Base-by-base conservation (phyloP, 2,113 vertebrate species). In the Nothocercus nigrocapillus region DNA sequence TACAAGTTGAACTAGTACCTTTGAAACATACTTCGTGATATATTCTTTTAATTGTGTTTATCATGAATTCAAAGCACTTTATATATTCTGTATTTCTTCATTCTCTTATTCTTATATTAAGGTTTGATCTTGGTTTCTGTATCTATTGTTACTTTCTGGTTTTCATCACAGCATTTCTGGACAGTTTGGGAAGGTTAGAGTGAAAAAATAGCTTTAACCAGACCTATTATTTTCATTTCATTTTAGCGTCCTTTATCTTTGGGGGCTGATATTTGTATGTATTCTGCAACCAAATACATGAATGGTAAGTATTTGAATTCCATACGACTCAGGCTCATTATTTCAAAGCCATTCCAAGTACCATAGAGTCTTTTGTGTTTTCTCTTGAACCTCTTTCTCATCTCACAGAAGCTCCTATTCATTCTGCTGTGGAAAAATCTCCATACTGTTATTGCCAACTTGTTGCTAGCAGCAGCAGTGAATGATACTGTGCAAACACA, bases 281-380 rank as follows among this genome's bases (percentile, higher is more conserved):
- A 98, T 88, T 99, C 99, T 53, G 99, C 99, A 58, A 99, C 99
- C 87, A 99, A 99, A 70, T 99, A 99, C 88, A 99, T 99, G 97
- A 99, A 99, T 3, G 99, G 99, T 99, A 98, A 97, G 98, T 86
- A n/a, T 12, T 17, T 1, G 15, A 27, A 34, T 17, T 49, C 20
- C 22, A 0, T 27, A 5, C 9, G 8, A 0, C 36, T 49, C 45
- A 8, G 22, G 30, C 28, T 84, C 72, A 12, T 72, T 88, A 5
- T 27, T 59, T 13, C 34, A 68, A 34, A 72, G n/a, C 34, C 21
- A 4, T 45, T 45, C 44, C 17, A 64, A 25, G 8, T 56, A 36
- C 25, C 34, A 24, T 22, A 44, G 69, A 44, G 27, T 22, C 21
- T 44, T 53, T 25, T 74, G 36, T 53, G 20, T 72, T 59, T 44